phyloP scores from a whole-genome alignment of 2,888 invertebrate species.

The Nomada lathburiana region DNA sequence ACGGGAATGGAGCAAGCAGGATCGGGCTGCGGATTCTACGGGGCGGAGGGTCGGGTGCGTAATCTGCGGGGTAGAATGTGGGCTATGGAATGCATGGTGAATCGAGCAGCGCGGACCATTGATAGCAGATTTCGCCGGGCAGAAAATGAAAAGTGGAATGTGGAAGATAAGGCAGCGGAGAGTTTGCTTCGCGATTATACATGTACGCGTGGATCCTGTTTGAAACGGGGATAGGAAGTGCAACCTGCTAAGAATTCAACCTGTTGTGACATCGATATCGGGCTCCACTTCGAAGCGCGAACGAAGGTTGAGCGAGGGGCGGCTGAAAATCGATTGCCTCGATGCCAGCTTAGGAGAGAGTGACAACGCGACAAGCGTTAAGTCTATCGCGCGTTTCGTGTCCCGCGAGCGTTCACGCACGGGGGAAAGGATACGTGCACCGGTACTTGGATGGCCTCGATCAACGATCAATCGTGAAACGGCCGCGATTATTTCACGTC shows the following conservation, averaged over 20 bases:
- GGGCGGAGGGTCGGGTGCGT: no score
- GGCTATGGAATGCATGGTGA: no score
- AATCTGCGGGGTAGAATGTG: no score
- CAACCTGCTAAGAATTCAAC: no score
- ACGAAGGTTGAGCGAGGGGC: neutral
- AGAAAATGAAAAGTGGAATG: neutral
- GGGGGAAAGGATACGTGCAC: constrained; percentile 53
- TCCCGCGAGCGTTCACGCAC: constrained; percentile 33
- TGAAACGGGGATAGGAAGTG: no score
- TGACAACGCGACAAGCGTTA: neutral
- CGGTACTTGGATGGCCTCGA: constrained; percentile 78
- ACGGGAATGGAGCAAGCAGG: no score
- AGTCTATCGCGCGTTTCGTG: constrained; percentile 23
- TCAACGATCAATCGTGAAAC: constrained; percentile 83
- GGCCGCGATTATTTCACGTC: constrained; percentile 83
- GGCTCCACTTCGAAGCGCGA: no score
- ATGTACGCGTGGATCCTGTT: no score
- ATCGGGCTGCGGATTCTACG: no score
- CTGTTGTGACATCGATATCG: no score
- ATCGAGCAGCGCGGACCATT: no score
- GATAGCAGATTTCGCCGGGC: no score
- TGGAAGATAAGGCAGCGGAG: constrained; percentile 11
- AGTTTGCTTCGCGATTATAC: neutral
- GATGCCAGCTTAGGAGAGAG: neutral
- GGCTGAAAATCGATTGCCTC: neutral